A percentile compares a stretch with the other conserved stretches of the same genome.
These are phyloP conservation scores for Zaprionus bogoriensis DNA, from an alignment of 2,888 invertebrate species.

Conservation along the genomic window DNA sequence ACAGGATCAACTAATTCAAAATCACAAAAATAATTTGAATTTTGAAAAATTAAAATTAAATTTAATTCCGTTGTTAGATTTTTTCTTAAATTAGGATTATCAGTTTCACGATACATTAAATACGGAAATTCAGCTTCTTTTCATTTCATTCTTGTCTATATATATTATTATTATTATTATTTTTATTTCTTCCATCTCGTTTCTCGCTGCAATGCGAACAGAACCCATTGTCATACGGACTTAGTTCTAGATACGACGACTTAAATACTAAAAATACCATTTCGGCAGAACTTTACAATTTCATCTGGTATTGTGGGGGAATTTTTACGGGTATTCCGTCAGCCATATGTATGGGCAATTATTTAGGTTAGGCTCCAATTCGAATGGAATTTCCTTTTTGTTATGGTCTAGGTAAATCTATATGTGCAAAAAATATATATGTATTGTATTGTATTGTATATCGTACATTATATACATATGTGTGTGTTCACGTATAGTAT, in stretches of 20 bases:
- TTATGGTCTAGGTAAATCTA: conserved; percentile 66
- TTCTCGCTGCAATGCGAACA: conserved; percentile 27
- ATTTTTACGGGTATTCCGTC: conserved; percentile 22
- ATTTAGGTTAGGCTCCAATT: conserved; percentile 21
- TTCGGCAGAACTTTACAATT: conserved; percentile 61
- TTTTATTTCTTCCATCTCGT: neutral
- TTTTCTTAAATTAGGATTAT: too few relatives aligned
- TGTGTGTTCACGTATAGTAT: conserved; percentile 48
- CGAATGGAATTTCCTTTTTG: conserved; percentile 18
- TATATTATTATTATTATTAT: too few relatives aligned
- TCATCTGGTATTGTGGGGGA: conserved; percentile 4
- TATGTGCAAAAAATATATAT: conserved; percentile 73
- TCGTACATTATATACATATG: conserved; percentile 69
- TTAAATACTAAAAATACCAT: conserved; percentile 50
- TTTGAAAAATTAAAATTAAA: too few relatives aligned
- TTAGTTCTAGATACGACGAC: conserved; percentile 28
- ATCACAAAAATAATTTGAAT: too few relatives aligned
- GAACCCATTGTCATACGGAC: conserved; percentile 4
- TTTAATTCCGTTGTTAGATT: too few relatives aligned
- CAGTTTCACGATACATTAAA: too few relatives aligned
- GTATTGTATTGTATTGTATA: conserved; percentile 40
- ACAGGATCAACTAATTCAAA: too few relatives aligned
- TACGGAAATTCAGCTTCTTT: too few relatives aligned
- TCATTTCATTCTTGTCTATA: too few relatives aligned
- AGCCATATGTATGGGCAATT: conserved; percentile 26